Base-by-base conservation (phyloP, 2,888 invertebrate species). In the Tiliacea aurago region DNA sequence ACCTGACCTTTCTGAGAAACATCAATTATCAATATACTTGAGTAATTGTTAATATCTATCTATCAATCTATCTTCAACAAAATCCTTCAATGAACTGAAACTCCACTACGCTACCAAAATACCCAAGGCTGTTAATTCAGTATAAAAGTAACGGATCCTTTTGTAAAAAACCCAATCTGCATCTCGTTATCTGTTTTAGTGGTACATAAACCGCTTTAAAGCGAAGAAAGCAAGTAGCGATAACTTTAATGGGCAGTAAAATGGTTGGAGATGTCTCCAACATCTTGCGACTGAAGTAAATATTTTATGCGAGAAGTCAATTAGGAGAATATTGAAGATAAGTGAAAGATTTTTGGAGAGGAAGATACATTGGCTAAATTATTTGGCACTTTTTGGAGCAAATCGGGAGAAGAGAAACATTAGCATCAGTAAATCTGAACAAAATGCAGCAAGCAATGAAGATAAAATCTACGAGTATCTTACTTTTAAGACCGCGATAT, bases 191-290 rank as follows among this genome's bases (percentile, higher is more conserved):
- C 75, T 82, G 10, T 76, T 86, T 86, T 62, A 85, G 45, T 74
- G 65, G 66, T 41, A 64, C 65, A 83, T 78, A 84, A 84, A 86
- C 15, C 69, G 37, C 53, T 74, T 68, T 67, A 74, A 76, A 61
- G 74, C 55, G 58, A 51, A 61, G 59, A 47, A 77, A 82, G 81
- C 61, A 55, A 73, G 37, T 43, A 68, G 62, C 71, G 79, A 77
- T 84, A 81, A 79, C 75, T 76, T 84, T 84, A 80, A 88, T 78
- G 83, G 84, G 51, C 82, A 78, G 71, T 83, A 87, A 87, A 88
- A 71, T 47, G 79, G 63, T 61, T 37, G 49, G 43, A 64, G 78
- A 78, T 64, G 83, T 71, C 56, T 49, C 13, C 23, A 23, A 45
- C 59, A 49, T 58, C 65, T 82, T 63, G 65, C 18, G 55, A 28